Evolutionary conservation across 2,888 invertebrate genomes (phyloP).

Genomic region (Aphidoletes aphidimyza): DNA sequence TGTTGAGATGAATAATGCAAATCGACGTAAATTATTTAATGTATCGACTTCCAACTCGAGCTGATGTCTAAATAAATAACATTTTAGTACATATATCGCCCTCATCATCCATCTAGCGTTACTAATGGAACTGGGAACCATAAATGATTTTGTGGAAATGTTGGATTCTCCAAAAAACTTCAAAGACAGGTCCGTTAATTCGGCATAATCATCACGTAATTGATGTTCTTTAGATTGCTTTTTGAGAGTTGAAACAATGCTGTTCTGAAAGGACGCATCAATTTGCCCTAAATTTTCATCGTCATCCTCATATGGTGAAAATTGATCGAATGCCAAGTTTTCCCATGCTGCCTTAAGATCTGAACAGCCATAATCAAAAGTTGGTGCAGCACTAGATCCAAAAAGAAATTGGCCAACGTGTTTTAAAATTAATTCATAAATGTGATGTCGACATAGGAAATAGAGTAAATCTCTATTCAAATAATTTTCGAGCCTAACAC

Average conservation of each 20-base stretch:
- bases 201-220: slow-evolving; percentile 18
- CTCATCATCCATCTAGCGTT: slow-evolving; percentile 1
- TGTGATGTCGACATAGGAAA: not conserved
- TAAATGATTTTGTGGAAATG: not conserved
- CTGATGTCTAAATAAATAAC: slow-evolving; percentile 4
- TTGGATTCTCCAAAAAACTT: slow-evolving; percentile 16
- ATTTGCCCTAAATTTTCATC: no score
- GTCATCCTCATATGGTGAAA: not conserved
- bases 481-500: not conserved
- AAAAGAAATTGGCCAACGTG: not conserved
- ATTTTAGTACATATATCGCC: not conserved
- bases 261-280: no score
- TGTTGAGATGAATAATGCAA: not conserved
- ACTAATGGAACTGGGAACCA: not conserved
- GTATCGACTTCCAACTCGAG: not conserved
- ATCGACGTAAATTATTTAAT: not conserved
- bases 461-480: not conserved
- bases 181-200: not conserved
- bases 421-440: slow-evolving; percentile 14
- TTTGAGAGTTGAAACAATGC: not conserved
- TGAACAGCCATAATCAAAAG: not conserved
- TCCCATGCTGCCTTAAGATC: not conserved
- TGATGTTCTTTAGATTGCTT: not conserved
- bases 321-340: not conserved
- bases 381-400: not conserved